phyloP scores from a whole-genome alignment of 2,888 invertebrate species.

The Ptychoptera albimana region DNA sequence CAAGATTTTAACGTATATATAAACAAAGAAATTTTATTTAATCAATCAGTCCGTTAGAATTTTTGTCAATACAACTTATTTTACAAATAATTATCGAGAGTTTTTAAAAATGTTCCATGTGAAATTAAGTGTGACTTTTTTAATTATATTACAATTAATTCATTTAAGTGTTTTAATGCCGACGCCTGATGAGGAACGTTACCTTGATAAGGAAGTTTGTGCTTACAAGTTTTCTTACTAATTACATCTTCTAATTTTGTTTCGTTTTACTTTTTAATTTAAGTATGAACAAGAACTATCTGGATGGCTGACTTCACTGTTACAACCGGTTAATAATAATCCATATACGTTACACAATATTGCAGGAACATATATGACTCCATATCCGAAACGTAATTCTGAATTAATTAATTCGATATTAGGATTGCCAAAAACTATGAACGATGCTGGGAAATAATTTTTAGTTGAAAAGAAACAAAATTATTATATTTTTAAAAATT shows the following conservation, averaged over 20 bases:
- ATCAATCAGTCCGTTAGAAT: too few relatives aligned
- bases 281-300: slow-evolving; percentile 22
- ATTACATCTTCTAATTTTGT: neutral
- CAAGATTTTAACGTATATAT: too few relatives aligned
- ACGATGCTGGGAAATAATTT: slow-evolving; percentile 49
- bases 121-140: too few relatives aligned
- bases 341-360: slow-evolving; percentile 16
- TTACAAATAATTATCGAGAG: too few relatives aligned
- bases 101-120: too few relatives aligned
- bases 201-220: slow-evolving; percentile 24
- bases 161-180: slow-evolving; percentile 11
- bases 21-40: too few relatives aligned
- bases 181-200: slow-evolving; percentile 24
- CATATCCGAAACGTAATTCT: slow-evolving; percentile 45
- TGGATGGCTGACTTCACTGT: slow-evolving; percentile 21
- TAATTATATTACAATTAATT: neutral
- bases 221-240: neutral
- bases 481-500: neutral
- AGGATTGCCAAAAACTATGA: slow-evolving; percentile 57
- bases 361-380: slow-evolving; percentile 11
- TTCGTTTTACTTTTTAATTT: neutral
- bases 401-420: slow-evolving; percentile 60
- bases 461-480: neutral
- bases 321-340: slow-evolving; percentile 16
- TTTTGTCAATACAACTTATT: too few relatives aligned